Evolutionary conservation across 2,888 invertebrate genomes (phyloP), one percentile per base, ranked within the genome.

Genomic region (Parnassius apollo): DNA sequence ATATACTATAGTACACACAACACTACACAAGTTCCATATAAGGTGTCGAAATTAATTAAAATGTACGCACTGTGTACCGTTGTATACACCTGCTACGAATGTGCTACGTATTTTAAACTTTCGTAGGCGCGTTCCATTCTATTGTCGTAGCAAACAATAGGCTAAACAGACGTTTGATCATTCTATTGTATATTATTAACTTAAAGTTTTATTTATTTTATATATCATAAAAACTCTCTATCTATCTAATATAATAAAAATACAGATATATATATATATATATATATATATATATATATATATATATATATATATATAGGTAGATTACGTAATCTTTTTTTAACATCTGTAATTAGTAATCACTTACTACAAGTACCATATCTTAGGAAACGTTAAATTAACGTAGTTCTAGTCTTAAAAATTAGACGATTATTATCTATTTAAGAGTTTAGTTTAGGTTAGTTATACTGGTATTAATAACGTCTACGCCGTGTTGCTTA

Each of bases 81-180:
- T 35, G 46, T 46, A 49, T 10, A 11, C 12, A 70, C 35, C 53
- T 57, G 78, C 80, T 81, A 79, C 73, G 77, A 66, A 61, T 53
- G 61, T 46, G 69, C 68, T 68, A 67, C 66, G 66, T 18, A 18
- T 51, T 22, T 8, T 35, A 61, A 45, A 42, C 11, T 48, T 46
- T 63, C 63, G 63, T 63, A 63, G 63, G 44, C 58, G 60, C 45
- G 62, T 58, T 50, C 49, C 51, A 51, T 55, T 63, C 59, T 63
- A 55, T 63, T 62, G 62, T 62, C 59, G 63, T 63, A 59, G 63
- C 63, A 51, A 59, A 63, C 63, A 63, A 63, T 63, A 50, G 55
- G 13, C 25, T 9, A 59, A 59, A 59, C 63, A 59, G 63, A 59
- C 63, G 59, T 63, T 63, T 63, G 63, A 54, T 35, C 35, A 35